Evolutionary conservation across 2,797 vertebrate genomes (phyloP).

Genomic region (Mustela erminea): DNA sequence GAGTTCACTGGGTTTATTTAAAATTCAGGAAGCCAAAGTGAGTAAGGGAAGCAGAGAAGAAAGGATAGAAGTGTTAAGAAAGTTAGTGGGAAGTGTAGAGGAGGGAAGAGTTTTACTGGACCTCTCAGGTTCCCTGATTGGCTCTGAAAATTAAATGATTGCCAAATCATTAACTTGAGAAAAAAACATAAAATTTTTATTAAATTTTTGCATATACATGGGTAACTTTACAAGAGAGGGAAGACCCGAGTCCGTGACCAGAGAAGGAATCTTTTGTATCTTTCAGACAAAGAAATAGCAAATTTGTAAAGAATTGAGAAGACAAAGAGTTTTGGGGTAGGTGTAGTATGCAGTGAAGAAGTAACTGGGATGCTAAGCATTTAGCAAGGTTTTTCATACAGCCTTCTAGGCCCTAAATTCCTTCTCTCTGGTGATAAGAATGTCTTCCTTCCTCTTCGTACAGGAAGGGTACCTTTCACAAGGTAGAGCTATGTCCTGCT

Average conservation of each 20-base stretch:
- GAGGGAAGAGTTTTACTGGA: background rate
- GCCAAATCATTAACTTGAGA: background rate
- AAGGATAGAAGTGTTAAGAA: background rate
- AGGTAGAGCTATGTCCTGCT: too few species aligned
- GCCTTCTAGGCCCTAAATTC: too few species aligned
- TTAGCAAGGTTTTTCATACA: too few species aligned
- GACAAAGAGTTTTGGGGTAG: too few species aligned
- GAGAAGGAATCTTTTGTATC: too few species aligned
- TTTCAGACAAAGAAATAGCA: too few species aligned
- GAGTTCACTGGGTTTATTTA: background rate
- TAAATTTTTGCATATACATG: background rate
- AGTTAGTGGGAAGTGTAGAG: background rate
- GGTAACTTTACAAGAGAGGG: background rate
- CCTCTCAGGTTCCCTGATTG: background rate
- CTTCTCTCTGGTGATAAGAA: too few species aligned
- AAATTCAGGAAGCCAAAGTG: background rate
- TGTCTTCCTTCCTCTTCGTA: too few species aligned
- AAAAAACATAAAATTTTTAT: background rate
- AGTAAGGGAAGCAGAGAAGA: background rate
- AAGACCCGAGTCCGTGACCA: background rate
- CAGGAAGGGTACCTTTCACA: too few species aligned
- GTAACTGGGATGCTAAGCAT: too few species aligned
- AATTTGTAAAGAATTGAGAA: too few species aligned
- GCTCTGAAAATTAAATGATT: background rate
- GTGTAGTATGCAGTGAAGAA: too few species aligned